These are phyloP conservation scores for Dendrocopos noguchii DNA, from an alignment of 2,113 vertebrate species.

Conservation along the genomic window DNA sequence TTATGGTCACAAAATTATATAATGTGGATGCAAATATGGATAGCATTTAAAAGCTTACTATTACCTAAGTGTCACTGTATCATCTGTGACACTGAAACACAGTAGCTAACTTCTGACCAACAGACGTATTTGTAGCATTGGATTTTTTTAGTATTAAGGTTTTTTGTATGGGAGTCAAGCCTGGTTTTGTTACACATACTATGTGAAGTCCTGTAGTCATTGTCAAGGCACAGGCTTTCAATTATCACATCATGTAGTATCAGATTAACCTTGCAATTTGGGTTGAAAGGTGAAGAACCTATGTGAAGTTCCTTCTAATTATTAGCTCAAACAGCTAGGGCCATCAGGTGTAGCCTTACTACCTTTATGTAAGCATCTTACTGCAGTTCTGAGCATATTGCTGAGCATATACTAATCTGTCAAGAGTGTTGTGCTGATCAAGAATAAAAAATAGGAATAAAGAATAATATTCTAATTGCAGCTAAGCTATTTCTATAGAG, in stretches of 20 bases:
- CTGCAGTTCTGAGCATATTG: not conserved
- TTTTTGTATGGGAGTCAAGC: not conserved
- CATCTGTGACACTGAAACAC: not conserved
- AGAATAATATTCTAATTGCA: not conserved
- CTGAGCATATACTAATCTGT: not conserved
- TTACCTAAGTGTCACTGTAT: not conserved
- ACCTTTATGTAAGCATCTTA: not conserved
- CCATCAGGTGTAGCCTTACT: not conserved
- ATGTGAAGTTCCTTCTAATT: not conserved
- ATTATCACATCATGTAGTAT: not conserved
- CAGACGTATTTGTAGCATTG: not conserved
- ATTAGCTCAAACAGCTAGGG: not conserved
- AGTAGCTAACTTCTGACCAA: not conserved
- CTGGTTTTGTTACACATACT: not conserved
- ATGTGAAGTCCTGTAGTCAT: not conserved
- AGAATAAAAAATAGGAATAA: not conserved
- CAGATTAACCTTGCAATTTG: not conserved
- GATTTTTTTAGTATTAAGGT: not conserved
- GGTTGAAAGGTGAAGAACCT: not conserved
- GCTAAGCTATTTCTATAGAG: not conserved
- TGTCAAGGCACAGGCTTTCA: not conserved
- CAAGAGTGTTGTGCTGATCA: not conserved
- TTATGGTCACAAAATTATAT: not conserved
- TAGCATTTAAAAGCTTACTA: too few species aligned
- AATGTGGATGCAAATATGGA: not conserved